A percentile compares a stretch with the other conserved stretches of the same genome.
phyloP scores from a whole-genome alignment of 2,797 vertebrate genomes.

The Pristis pectinata region DNA sequence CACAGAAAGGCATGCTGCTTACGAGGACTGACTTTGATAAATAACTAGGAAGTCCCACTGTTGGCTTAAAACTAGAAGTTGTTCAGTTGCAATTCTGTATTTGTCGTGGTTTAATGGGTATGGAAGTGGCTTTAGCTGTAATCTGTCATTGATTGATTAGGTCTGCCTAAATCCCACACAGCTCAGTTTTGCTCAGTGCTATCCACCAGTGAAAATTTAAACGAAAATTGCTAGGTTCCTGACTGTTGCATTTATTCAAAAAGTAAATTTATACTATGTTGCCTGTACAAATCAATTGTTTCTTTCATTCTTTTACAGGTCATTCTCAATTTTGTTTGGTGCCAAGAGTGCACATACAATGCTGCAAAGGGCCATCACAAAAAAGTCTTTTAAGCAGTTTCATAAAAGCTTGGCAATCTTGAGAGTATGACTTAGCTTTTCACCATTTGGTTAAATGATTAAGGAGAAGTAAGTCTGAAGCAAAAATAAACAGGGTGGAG shows the following conservation, averaged over 20 bases:
- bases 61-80: constrained; percentile 99
- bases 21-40: constrained; percentile 99
- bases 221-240: constrained; percentile 81
- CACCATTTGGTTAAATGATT: constrained; percentile 29
- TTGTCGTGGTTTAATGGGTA: constrained; percentile 98
- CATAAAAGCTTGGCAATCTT: background rate
- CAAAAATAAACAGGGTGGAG: background rate
- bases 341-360: background rate
- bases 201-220: constrained; percentile 67
- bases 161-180: constrained; percentile 76
- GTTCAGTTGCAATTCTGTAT: constrained; percentile 99
- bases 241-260: constrained; percentile 81
- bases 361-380: background rate
- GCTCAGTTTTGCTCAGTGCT: constrained; percentile 68
- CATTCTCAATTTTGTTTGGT: constrained; percentile 20
- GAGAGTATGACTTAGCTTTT: background rate
- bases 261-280: constrained; percentile 58
- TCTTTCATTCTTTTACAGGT: constrained; percentile 34
- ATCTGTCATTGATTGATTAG: constrained; percentile 99
- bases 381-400: constrained; percentile 22
- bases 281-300: constrained; percentile 38
- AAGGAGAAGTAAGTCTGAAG: background rate
- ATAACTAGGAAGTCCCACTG: constrained; percentile 99
- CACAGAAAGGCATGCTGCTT: constrained; percentile 85
- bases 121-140: constrained; percentile 99